A percentile compares a stretch with the other conserved stretches of the same genome.
Evolutionary conservation across 30 jellyfish, hydroid and myxozoan genomes (phyloP).

Genomic region (Morbakka virulenta): DNA sequence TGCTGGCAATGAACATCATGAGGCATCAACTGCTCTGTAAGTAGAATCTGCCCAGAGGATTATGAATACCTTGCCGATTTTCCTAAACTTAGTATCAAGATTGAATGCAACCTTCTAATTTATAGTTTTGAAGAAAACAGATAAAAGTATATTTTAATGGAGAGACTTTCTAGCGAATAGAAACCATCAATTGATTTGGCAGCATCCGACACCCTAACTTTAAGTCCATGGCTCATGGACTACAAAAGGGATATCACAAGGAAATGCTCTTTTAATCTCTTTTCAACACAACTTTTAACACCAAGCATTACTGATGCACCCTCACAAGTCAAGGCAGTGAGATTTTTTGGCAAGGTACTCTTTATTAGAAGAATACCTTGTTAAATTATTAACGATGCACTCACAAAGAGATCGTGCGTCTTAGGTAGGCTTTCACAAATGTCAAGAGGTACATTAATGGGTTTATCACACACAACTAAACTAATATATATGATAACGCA

Average conservation of each 20-base stretch:
- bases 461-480: not conserved
- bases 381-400: not conserved
- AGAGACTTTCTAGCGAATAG: not conserved
- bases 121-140: not conserved
- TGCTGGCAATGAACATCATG: not conserved
- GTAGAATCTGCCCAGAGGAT: not conserved
- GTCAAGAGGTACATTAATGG: conserved; percentile 3
- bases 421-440: conserved; percentile 19
- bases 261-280: not conserved
- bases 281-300: not conserved
- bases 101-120: too few species aligned
- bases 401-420: not conserved
- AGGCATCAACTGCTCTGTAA: not conserved
- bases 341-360: not conserved
- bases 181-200: too few species aligned
- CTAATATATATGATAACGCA: not conserved
- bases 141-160: not conserved
- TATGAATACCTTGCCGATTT: too few species aligned
- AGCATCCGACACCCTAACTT: too few species aligned
- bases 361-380: not conserved
- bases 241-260: not conserved
- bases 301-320: not conserved
- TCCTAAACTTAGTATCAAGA: too few species aligned
- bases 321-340: not conserved
- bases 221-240: not conserved